Percentiles rank a stretch among this genome's conserved stretches.
Conservation (phyloP, 2,888 invertebrate genomes). For the Lottia scabra region DNA sequence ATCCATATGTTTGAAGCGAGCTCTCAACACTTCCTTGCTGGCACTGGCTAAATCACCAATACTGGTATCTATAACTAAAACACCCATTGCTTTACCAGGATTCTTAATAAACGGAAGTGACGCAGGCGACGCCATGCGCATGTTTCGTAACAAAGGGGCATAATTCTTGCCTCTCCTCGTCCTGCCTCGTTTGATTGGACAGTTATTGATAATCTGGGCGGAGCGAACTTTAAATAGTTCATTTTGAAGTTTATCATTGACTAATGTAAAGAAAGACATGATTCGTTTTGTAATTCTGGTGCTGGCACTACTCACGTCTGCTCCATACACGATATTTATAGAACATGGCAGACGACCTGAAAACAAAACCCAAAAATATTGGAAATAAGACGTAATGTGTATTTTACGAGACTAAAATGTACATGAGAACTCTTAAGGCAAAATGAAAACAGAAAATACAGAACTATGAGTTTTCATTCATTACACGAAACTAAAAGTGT, state of each 20-base stretch:
- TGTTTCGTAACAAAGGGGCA: background rate
- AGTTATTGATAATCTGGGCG: background rate
- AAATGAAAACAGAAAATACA: no score
- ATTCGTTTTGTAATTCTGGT: background rate
- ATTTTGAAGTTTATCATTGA: background rate
- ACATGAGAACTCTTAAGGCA: no score
- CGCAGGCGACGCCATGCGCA: background rate
- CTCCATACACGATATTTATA: background rate
- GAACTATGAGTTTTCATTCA: no score
- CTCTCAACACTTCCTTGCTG: slow-evolving; percentile 9
- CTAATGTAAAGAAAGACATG: background rate
- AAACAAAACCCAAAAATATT: background rate
- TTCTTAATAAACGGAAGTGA: background rate
- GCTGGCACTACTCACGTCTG: background rate
- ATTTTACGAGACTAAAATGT: no score
- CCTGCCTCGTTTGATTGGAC: background rate
- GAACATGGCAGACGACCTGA: background rate
- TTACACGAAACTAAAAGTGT: no score
- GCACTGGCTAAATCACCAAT: background rate
- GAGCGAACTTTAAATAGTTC: background rate
- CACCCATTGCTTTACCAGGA: slow-evolving; percentile 1
- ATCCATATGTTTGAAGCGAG: slow-evolving; percentile 7
- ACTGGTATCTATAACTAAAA: slow-evolving; percentile 5
- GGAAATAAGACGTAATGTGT: no score
- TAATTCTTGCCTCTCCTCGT: background rate